phyloP scores from a whole-genome alignment of 53 echinoderm and acorn worm species.

The Stichopus horrens region DNA sequence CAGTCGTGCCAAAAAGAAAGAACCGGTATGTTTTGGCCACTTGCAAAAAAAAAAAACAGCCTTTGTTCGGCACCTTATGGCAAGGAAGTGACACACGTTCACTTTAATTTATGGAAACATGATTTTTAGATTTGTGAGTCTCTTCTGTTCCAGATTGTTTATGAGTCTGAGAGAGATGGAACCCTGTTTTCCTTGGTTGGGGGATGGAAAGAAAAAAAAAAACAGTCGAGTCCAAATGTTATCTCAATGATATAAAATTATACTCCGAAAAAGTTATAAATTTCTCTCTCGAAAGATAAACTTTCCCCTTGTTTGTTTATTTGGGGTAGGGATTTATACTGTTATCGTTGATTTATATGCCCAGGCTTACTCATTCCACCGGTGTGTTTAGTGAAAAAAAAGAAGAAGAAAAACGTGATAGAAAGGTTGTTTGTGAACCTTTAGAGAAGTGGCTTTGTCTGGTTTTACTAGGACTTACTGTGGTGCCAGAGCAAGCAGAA shows the following conservation, averaged over 20 bases:
- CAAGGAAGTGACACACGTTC: too few species aligned
- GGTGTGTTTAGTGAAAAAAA: too few species aligned
- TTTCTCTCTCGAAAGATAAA: neutral
- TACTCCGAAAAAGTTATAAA: conserved; percentile 2
- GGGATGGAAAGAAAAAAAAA: neutral
- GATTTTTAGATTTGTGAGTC: neutral
- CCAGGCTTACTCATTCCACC: too few species aligned
- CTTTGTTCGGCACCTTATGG: too few species aligned
- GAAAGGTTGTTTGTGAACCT: neutral
- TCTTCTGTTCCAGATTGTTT: neutral
- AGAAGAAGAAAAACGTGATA: too few species aligned
- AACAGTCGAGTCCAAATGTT: neutral
- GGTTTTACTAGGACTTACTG: neutral
- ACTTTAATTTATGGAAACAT: conserved; percentile 14
- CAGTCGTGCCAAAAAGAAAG: too few species aligned
- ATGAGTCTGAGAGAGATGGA: neutral
- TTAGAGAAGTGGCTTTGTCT: neutral
- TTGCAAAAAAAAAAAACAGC: too few species aligned
- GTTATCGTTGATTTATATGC: neutral
- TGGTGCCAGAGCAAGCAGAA: too few species aligned
- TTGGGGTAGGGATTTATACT: conserved; percentile 10
- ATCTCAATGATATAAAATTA: conserved; percentile 14
- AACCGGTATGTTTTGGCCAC: too few species aligned
- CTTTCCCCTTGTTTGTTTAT: conserved; percentile 21
- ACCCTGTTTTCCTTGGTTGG: neutral